Evolutionary conservation across 2,888 invertebrate species (phyloP), one percentile per base, ranked within the genome.

Genomic region (Andrena chrysosceles): DNA sequence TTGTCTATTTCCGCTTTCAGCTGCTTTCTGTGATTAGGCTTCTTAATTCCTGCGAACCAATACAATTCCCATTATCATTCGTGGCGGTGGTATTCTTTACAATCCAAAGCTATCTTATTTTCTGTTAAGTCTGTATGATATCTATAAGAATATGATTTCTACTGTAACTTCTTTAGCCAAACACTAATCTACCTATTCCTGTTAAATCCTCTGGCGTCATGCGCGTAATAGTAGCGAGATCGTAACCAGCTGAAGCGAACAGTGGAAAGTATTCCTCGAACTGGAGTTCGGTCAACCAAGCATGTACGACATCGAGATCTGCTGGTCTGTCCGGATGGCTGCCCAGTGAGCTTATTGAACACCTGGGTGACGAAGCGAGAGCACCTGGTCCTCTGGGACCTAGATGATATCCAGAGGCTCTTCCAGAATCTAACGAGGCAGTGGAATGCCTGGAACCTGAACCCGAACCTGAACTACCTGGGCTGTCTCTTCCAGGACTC

Each of bases 201-300:
- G 97, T 97, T 90, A 97, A 95, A 95, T 97, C 98, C 95, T 99
- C 99, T 0, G 99, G 99, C 16, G 99, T 99, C 99, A 99, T 99
- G 89, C 99, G 96, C n/a, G 99, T 98, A 92, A 99, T 98, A 1
- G 99, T 99, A 33, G 98, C 97, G 95, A 99, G 96, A 95, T 99
- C 99, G 94, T 99, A 99, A 52, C 99, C 99, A 16, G 99, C 99
- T 59, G 97, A 96, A 84, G 98, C 96, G 94, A 99, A 99, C 78
- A 99, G 96, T 66, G 97, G 96, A 87, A 98, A 98, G 95, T 99
- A 99, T 93, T 99, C 98, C 93, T 98, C 99, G 95, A 98, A 98
- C 92, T 97, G 97, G 59, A 99, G 96, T 92, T 99, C 98, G 80
- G 98, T 96, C 92, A 99, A 95, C 98, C 99, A 99, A 83, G 97